Evolutionary conservation across 2,113 vertebrate genomes (phyloP).

Genomic region (Leptocoma aspasia): DNA sequence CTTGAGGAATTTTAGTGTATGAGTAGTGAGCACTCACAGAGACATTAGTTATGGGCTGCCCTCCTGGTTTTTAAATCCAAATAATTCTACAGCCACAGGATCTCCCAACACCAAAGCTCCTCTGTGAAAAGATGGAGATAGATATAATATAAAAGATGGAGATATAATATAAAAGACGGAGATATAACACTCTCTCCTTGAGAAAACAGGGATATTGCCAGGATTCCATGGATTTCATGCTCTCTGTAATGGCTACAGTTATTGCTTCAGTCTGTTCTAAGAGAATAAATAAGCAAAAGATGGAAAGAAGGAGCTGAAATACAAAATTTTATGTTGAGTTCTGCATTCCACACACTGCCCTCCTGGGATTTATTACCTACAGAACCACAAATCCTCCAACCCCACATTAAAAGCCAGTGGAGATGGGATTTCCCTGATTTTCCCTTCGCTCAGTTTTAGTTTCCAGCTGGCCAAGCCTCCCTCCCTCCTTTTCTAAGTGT

Average conservation of each 20-base stretch:
- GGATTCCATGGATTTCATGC: not conserved
- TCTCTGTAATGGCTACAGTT: not conserved
- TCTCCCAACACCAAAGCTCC: not conserved
- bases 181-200: not conserved
- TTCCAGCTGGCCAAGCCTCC: not conserved
- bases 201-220: not conserved
- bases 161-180: too few species aligned
- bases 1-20: not conserved
- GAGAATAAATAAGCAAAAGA: not conserved
- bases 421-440: not conserved
- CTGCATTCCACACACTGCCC: not conserved
- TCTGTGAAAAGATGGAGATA: not conserved
- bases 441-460: not conserved
- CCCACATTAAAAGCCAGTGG: not conserved
- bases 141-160: too few species aligned
- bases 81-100: accelerated
- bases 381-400: not conserved
- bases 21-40: not conserved
- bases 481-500: not conserved
- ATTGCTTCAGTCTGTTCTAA: not conserved
- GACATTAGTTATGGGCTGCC: not conserved
- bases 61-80: not conserved
- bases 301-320: not conserved
- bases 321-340: not conserved
- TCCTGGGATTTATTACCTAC: not conserved